Evolutionary conservation across 2,797 vertebrate genomes (phyloP).

Genomic region (Podarcis siculus): DNA sequence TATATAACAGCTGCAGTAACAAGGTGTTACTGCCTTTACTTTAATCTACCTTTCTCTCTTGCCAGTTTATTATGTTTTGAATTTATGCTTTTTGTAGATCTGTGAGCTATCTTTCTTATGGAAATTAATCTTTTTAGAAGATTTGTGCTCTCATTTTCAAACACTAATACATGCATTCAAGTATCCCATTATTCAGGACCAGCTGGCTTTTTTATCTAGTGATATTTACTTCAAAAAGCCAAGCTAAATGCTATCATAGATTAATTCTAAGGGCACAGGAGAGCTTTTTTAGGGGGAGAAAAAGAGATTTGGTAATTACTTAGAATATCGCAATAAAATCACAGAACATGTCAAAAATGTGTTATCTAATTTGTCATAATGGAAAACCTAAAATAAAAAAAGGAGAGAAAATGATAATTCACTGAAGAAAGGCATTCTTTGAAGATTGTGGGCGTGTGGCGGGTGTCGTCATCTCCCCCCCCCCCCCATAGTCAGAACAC

Average conservation of each 20-base stretch:
- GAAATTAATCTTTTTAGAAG: conserved; percentile 95
- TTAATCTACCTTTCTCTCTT: conserved; percentile 93
- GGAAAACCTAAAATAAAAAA: conserved; percentile 69
- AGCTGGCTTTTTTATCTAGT: conserved; percentile 94
- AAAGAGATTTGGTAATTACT: conserved; percentile 86
- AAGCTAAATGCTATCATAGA: conserved; percentile 95
- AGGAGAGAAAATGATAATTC: conserved; percentile 68
- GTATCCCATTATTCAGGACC: conserved; percentile 92
- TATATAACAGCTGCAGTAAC: conserved; percentile 87
- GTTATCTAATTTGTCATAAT: conserved; percentile 78
- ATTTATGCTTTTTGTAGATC: conserved; percentile 94
- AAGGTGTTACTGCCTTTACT: conserved; percentile 90
- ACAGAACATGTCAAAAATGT: conserved; percentile 81
- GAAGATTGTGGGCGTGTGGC: conserved; percentile 61
- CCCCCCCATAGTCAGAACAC: conserved; percentile 50
- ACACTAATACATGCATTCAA: conserved; percentile 94
- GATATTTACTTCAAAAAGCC: conserved; percentile 95
- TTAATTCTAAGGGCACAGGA: conserved; percentile 88
- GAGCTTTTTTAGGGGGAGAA: conserved; percentile 80
- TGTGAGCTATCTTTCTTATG: conserved; percentile 98
- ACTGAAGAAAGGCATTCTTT: conserved; percentile 71
- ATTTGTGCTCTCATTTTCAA: conserved; percentile 89
- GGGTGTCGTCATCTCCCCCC: conserved; percentile 9
- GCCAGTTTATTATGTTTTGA: conserved; percentile 89
- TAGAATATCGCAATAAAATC: conserved; percentile 84